Evolutionary conservation across 2,888 invertebrate genomes (phyloP).

Genomic region (Sthenelais limicola): DNA sequence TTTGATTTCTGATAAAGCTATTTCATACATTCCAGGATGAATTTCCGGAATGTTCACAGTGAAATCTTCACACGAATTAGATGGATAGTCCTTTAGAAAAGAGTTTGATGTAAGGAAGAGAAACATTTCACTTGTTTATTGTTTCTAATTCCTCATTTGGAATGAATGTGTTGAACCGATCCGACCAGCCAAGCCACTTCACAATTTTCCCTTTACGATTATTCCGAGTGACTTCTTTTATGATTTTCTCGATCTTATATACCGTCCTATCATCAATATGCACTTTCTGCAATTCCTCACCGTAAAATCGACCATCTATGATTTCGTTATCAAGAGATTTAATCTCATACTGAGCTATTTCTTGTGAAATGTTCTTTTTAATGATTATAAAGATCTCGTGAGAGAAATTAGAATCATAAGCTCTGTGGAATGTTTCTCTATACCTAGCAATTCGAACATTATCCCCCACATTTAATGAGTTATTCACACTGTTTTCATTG

Average conservation of each 20-base stretch:
- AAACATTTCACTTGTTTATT: too few relatives aligned
- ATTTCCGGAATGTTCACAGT: neutral
- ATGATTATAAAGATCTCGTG: slow-evolving; percentile 1
- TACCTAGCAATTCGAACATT: neutral
- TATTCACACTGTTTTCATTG: too few relatives aligned
- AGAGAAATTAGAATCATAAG: neutral
- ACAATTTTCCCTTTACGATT: neutral
- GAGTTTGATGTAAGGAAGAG: neutral
- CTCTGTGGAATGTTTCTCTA: neutral
- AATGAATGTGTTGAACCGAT: too few relatives aligned
- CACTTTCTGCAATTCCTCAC: neutral
- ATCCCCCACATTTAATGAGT: neutral
- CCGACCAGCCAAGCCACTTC: neutral
- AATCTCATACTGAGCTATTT: neutral
- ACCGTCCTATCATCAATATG: neutral
- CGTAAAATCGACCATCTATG: neutral
- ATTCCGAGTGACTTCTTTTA: neutral
- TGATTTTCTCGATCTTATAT: slow-evolving; percentile 1
- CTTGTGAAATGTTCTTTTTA: neutral
- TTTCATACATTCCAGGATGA: neutral
- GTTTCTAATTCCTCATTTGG: too few relatives aligned
- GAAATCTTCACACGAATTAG: neutral
- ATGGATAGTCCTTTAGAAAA: neutral
- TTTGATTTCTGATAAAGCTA: neutral
- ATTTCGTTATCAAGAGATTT: neutral